Percentiles rank a stretch among this genome's conserved stretches.
These are phyloP conservation scores for Butastur rufipennis DNA, from an alignment of 2,113 vertebrate genomes.

Conservation along the genomic window DNA sequence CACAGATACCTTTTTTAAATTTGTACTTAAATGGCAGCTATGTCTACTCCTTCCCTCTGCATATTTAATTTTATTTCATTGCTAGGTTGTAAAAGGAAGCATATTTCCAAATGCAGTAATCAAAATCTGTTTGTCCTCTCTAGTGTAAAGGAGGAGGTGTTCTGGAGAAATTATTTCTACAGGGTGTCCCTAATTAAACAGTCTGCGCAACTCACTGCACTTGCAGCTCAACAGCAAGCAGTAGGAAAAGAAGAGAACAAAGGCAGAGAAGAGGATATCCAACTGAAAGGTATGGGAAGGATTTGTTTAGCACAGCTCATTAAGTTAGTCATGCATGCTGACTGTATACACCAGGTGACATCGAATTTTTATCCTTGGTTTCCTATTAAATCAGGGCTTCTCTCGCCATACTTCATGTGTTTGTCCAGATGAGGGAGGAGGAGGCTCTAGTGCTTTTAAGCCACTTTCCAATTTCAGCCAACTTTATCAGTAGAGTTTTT, in stretches of 20 bases:
- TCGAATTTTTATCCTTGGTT: not conserved
- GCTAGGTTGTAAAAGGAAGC: not conserved
- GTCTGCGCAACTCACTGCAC: constrained; percentile 92
- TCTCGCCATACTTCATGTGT: not conserved
- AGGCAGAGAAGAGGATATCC: constrained; percentile 60
- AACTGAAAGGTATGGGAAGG: constrained; percentile 78
- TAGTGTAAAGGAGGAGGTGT: constrained; percentile 94
- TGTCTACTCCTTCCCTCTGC: not conserved
- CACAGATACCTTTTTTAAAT: not conserved
- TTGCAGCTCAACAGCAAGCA: constrained; percentile 90
- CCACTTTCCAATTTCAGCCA: not conserved
- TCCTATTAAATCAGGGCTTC: not conserved
- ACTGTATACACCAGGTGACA: not conserved
- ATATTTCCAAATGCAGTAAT: not conserved
- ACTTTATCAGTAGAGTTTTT: not conserved
- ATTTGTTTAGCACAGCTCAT: not conserved
- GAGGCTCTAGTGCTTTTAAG: not conserved
- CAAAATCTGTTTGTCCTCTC: not conserved
- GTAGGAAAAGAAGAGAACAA: constrained; percentile 72
- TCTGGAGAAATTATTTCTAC: constrained; percentile 99
- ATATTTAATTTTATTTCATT: not conserved
- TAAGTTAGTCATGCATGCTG: not conserved
- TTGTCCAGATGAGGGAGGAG: not conserved
- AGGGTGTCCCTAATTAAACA: constrained; percentile 95
- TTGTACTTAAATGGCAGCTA: not conserved